These are phyloP conservation scores for Teinopalpus imperialis DNA, from an alignment of 2,888 invertebrate species.

Conservation along the genomic window DNA sequence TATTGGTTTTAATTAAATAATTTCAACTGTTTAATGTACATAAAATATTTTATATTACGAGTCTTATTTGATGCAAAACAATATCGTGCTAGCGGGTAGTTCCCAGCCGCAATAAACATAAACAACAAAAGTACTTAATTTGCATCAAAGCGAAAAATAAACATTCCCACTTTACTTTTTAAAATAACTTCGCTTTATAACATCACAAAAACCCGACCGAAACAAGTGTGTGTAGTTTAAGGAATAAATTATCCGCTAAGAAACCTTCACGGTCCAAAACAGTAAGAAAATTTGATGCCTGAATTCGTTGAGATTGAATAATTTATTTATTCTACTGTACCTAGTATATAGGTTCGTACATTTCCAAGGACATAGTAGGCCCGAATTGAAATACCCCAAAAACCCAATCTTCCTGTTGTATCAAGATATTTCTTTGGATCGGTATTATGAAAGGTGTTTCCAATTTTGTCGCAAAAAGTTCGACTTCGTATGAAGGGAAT, in stretches of 20 bases:
- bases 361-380: conserved; percentile 47
- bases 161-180: conserved; percentile 18
- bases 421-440: conserved; percentile 53
- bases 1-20: conserved; percentile 8
- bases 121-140: conserved; percentile 19
- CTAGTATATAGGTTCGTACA: conserved; percentile 60
- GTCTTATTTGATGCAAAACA: conserved; percentile 2
- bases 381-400: conserved; percentile 55
- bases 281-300: conserved; percentile 2
- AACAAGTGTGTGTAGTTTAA: conserved; percentile 15
- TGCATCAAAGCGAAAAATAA: conserved; percentile 21
- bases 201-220: conserved; percentile 7
- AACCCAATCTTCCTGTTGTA: conserved; percentile 72
- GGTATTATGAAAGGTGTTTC: conserved; percentile 53
- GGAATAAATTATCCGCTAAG: conserved; percentile 15
- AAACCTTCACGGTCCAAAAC: not conserved
- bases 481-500: conserved; percentile 50
- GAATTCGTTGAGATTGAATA: conserved; percentile 8
- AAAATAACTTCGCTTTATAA: conserved; percentile 9
- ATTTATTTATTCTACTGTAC: not conserved
- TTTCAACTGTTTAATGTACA: not conserved
- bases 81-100: conserved; percentile 5
- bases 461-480: conserved; percentile 70
- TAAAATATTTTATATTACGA: not conserved
- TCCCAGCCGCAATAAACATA: conserved; percentile 16